Evolutionary conservation across 2,888 invertebrate genomes (phyloP).

Genomic region (Drosophila recens): DNA sequence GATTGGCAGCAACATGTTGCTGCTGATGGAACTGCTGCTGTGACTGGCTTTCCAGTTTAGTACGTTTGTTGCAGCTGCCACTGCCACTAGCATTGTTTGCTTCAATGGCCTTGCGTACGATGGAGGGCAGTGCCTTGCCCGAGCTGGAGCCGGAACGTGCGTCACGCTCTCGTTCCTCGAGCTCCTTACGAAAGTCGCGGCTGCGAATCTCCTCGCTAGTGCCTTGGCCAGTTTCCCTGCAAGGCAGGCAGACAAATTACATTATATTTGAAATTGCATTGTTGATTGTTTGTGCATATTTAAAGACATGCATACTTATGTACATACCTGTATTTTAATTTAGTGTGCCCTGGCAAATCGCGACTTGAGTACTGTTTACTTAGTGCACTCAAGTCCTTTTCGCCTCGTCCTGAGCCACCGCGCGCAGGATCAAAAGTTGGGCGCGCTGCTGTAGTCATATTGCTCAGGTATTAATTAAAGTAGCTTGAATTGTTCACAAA

Average conservation of each 20-base stretch:
- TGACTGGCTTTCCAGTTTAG: conserved; percentile 87
- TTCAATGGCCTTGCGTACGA: conserved; percentile 85
- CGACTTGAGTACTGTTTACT: conserved; percentile 99
- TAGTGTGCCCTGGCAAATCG: conserved; percentile 98
- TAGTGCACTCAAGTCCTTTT: conserved; percentile 98
- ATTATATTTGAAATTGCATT: background rate
- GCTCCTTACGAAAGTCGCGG: conserved; percentile 97
- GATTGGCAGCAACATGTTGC: conserved; percentile 90
- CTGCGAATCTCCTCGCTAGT: conserved; percentile 95
- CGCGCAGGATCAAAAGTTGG: conserved; percentile 99
- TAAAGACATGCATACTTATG: background rate
- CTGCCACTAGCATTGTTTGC: conserved; percentile 81
- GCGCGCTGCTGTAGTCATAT: conserved; percentile 98
- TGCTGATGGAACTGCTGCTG: conserved; percentile 64
- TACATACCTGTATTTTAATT: conserved; percentile 99
- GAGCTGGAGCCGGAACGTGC: conserved; percentile 67
- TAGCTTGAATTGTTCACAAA: background rate
- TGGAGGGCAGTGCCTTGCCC: conserved; percentile 84
- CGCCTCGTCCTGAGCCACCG: conserved; percentile 97
- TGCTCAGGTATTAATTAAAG: background rate
- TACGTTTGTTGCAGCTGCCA: conserved; percentile 86
- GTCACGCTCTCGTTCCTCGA: conserved; percentile 95
- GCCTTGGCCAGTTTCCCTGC: conserved; percentile 97
- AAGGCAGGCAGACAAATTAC: conserved; percentile 33
- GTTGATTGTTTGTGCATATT: background rate